Base-by-base conservation (phyloP, 2,797 vertebrate genomes). In the Schizothorax lantsangensis region DNA sequence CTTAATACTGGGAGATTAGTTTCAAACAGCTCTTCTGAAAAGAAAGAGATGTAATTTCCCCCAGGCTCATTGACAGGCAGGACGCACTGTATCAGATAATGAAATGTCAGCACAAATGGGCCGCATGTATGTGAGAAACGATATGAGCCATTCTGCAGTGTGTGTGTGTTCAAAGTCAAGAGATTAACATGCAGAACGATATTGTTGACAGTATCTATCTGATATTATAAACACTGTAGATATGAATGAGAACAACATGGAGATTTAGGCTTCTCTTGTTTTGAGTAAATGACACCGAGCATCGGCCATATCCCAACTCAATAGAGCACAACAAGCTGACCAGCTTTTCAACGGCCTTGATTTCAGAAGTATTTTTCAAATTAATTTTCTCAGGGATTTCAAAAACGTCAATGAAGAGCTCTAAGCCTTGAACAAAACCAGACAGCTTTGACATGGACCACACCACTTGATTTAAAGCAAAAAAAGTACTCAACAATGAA, bases 91-190 rank as follows among this genome's bases (percentile, higher is more conserved):
- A 85, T 81, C 79, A 82, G 80, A 59, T 81, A 82, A 83, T 79
- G 84, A 88, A 85, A 85, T 82, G 84, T 83, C 87, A 88, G 87
- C 79, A 88, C 73, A 85, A 81, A 59, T 54, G 38, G 49, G 43
- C 52, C 3, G 40, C 40, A 69, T 75, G 72, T 74, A 74, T 75
- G 47, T 21, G 79, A 74, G 57, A 47, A 78, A 77, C 11, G 21
- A 85, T 81, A 36, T 45, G 21, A 81, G 45, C 66, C 40, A 40
- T 78, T 43, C 59, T 62, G 19, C 21, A 57, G 47, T n/a, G 69
- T 66, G 69, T 54, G 9, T 26, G n/a, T 33, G 30, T 38, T 43
- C 38, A 43, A 73, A 74, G 52, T 73, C 68, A 40, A 38, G 17
- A 73, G 23, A 83, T 21, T 62, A 73, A 38, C 45, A 21, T 59